Evolutionary conservation across 1,140 invertebrate genomes (phyloP), one percentile per base, ranked within the genome.

Genomic region (Periplaneta americana): DNA sequence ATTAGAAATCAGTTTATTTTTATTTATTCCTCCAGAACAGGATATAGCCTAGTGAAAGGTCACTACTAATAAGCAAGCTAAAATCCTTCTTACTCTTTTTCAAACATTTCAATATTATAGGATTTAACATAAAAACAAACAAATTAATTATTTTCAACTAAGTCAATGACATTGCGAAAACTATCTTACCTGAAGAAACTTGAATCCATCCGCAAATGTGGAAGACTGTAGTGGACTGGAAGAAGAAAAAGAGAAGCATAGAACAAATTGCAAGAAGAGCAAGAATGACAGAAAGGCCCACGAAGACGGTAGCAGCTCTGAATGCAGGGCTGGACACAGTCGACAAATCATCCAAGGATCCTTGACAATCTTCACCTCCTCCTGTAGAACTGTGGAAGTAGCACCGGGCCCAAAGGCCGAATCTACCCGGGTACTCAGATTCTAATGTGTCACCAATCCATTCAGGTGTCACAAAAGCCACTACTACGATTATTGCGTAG

Each of bases 391-490:
- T 93, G 88, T 86, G 88, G 79, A 92, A 90, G 82, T 88, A 90
- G 88, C 97, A 98, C 80, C 93, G 93, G 83, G 95, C 93, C 95
- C 96, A 98, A n/a, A 98, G 89, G 5, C 97, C 97, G 86, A 98
- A 95, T 88, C 96, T 96, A 22, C 97, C 97, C 0, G 96, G 95
- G 86, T 95, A 95, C 82, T 96, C 94, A 75, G 95, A 95, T 76
- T 95, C 93, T 80, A 94, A 91, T 88, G 85, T 92, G 92, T 94
- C 93, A 1, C 91, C 98, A 85, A 93, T 95, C 95, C 98, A 99
- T 89, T 99, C 97, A 11, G 98, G 97, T 80, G 98, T 98, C 28
- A 98, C 93, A 87, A 99, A 98, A 0, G 97, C 95, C 28, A 99
- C 97, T 81, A 98, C 93, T 80, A 94, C 94, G 85, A 99, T 98